Percentiles rank a stretch among this genome's conserved stretches.
These are phyloP conservation scores for Nymphalis polychloros DNA, from an alignment of 2,888 invertebrate species.

Conservation along the genomic window DNA sequence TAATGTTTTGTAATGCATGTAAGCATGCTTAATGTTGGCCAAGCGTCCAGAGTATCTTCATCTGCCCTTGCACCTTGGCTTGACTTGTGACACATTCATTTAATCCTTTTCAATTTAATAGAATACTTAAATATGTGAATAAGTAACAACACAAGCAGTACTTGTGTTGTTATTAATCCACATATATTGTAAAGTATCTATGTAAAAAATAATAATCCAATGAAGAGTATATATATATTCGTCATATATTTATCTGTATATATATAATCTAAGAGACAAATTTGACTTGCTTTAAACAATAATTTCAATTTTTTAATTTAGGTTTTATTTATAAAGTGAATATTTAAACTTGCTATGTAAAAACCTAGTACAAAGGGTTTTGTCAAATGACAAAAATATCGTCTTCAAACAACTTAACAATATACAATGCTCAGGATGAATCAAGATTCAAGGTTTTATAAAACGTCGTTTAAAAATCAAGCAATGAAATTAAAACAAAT, in stretches of 20 bases:
- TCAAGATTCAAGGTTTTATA: conserved; percentile 1
- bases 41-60: conserved; percentile 52
- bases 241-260: too few species aligned
- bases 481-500: conserved; percentile 36
- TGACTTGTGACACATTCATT: conserved; percentile 25
- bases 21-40: conserved; percentile 45
- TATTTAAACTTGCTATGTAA: neutral
- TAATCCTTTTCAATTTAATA: conserved; percentile 6
- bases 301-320: neutral
- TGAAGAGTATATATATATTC: too few species aligned
- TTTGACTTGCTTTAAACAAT: too few species aligned
- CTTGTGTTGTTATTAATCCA: too few species aligned
- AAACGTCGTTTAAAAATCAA: conserved; percentile 17
- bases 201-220: too few species aligned
- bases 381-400: neutral
- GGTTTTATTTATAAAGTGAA: conserved; percentile 11
- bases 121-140: neutral
- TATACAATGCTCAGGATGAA: conserved; percentile 23
- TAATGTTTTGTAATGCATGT: conserved; percentile 39
- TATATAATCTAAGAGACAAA: too few species aligned
- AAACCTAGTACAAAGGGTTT: neutral
- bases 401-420: neutral
- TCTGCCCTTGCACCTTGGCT: conserved; percentile 35
- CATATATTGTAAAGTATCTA: too few species aligned
- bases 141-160: too few species aligned